Base-by-base conservation (phyloP, 1,140 invertebrate genomes). In the Phenacoccus solenopsis region DNA sequence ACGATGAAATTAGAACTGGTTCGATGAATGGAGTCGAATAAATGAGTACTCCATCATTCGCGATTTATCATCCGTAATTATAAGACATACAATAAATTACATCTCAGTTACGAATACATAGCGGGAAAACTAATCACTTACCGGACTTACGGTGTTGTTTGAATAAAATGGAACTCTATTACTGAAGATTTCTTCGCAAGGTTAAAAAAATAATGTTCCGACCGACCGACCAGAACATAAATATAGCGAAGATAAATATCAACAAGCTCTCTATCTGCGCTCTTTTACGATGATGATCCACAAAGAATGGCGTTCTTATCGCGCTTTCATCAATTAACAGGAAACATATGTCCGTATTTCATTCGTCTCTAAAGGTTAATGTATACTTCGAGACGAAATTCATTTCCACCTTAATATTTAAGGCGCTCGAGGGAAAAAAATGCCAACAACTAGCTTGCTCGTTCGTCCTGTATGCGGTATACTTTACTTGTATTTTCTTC, bases 251-350 rank as follows among this genome's bases (percentile, higher is more conserved):
- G 38, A 49, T 49, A 49, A 49, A 49, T 49, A 49, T 49, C 38
- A 49, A 49, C 38, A 49, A 49, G 38, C 5, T 49, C 38, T 49
- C 38, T 49, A 49, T 49, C 38, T 49, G 13, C 38, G 38, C 38
- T 49, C 38, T 49, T n/a, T 49, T 49, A 49, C 38, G 38, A 49
- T 49, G 38, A 49, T 49, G 38, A 49, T 49, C 38, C 38, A 49
- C 38, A n/a, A 49, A 49, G 16, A 49, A 16, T 16, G 38, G 38
- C 20, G 38, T 49, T 49, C 38, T 49, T 49, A 49, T 49, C 38
- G 20, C 12, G 38, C 38, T 49, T 49, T 49, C 38, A 49, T 49
- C 38, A 16, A 49, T 9, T 49, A 49, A 49, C 38, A 49, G 38
- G 38, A 49, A 49, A 49, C 38, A 49, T 49, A 49, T 49, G 38